These are phyloP conservation scores for Andrena praecox DNA, from an alignment of 2,888 invertebrate species.

Conservation along the genomic window DNA sequence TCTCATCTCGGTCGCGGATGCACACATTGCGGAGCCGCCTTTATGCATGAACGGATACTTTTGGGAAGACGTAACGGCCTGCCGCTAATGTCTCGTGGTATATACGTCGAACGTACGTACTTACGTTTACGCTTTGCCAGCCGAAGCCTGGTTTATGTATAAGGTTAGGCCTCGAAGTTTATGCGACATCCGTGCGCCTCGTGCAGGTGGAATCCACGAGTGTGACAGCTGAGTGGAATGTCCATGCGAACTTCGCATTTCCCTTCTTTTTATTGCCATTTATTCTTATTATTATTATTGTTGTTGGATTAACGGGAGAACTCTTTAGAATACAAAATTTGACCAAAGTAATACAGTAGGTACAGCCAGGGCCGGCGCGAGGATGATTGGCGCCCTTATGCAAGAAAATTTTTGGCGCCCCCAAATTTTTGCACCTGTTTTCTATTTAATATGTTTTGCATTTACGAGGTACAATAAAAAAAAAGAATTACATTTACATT, in stretches of 20 bases:
- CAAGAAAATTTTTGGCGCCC: too few relatives aligned
- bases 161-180: background rate
- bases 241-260: background rate
- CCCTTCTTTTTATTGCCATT: background rate
- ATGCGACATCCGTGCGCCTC: background rate
- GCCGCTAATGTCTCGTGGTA: constrained; percentile 3
- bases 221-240: constrained; percentile 2
- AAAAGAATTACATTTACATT: too few relatives aligned
- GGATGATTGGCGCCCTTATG: too few relatives aligned
- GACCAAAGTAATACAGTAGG: too few relatives aligned
- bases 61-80: constrained; percentile 42
- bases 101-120: constrained; percentile 56
- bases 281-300: too few relatives aligned
- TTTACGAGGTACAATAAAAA: too few relatives aligned
- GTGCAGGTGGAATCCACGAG: background rate
- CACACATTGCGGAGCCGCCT: constrained; percentile 8
- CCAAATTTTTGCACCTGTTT: too few relatives aligned
- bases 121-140: constrained; percentile 27
- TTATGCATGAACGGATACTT: background rate
- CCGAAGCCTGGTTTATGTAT: constrained; percentile 7
- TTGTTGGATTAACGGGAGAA: too few relatives aligned
- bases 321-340: too few relatives aligned
- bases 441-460: too few relatives aligned
- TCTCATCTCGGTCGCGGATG: constrained; percentile 20
- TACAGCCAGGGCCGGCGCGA: too few relatives aligned